Conservation (phyloP, 2,797 vertebrate genomes). For the Neosalanx taihuensis region DNA sequence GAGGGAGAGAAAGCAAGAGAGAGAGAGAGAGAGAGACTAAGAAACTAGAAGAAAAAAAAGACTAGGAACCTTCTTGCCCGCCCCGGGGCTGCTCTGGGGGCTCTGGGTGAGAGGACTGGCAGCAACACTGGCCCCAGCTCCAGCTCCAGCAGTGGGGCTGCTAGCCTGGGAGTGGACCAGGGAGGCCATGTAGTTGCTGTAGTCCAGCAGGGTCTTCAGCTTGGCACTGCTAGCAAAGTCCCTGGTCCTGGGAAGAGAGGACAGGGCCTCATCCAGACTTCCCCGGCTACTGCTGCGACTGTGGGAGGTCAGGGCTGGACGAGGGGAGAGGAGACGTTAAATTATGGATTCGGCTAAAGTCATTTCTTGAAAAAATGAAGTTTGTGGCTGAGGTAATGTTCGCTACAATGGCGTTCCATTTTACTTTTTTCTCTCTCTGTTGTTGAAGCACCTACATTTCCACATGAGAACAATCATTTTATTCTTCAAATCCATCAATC, state of each 20-base stretch:
- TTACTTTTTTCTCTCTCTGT: too few relatives aligned
- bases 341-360: background rate
- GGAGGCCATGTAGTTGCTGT: constrained; percentile 87
- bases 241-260: constrained; percentile 76
- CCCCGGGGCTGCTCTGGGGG: constrained; percentile 87
- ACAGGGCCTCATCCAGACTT: constrained; percentile 81
- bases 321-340: constrained; percentile 12
- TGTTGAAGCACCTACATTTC: too few relatives aligned
- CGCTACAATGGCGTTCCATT: too few relatives aligned
- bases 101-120: constrained; percentile 76
- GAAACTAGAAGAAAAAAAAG: too few relatives aligned
- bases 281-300: constrained; percentile 89
- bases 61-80: constrained; percentile 84
- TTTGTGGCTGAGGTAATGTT: too few relatives aligned
- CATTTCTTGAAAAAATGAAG: background rate
- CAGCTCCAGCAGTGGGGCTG: constrained; percentile 58
- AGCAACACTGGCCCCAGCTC: constrained; percentile 16
- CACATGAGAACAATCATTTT: too few relatives aligned
- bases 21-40: background rate
- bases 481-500: too few relatives aligned
- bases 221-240: constrained; percentile 64
- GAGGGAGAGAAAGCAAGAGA: background rate
- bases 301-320: constrained; percentile 76
- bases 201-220: constrained; percentile 83
- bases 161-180: constrained; percentile 75